Evolutionary conservation across 2,113 vertebrate genomes (phyloP).

Genomic region (Laticauda colubrina): DNA sequence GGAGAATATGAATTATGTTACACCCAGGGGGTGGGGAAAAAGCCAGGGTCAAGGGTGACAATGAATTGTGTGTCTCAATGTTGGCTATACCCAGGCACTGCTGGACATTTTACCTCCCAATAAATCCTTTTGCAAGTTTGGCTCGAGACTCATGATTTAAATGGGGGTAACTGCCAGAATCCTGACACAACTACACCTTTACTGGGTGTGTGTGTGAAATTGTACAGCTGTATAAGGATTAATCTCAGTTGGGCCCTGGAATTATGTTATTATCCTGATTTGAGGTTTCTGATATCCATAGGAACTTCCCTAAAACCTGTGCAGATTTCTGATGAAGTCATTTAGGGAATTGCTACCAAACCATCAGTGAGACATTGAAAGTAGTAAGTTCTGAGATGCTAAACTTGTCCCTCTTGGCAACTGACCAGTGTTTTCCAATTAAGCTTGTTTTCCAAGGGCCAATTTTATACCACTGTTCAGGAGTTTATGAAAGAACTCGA

Average conservation of each 20-base stretch:
- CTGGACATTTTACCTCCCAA: no score
- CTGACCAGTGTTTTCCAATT: neutral
- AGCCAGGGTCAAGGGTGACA: no score
- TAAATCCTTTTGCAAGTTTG: no score
- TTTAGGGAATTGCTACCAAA: neutral
- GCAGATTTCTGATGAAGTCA: neutral
- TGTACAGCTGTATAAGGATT: neutral
- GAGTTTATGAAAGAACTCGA: conserved; percentile 42
- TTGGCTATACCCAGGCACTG: no score
- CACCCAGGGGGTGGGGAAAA: no score
- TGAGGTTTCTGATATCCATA: neutral
- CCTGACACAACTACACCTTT: no score
- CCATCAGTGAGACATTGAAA: neutral
- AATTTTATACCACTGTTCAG: conserved; percentile 31
- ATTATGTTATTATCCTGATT: neutral
- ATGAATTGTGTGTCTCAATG: no score
- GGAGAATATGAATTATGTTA: no score
- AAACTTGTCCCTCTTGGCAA: neutral
- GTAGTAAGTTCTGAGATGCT: neutral
- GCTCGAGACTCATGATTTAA: no score
- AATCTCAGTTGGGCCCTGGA: neutral
- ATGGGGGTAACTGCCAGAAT: no score
- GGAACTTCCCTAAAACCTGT: neutral
- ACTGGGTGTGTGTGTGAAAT: neutral
- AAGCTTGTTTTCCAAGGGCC: conserved; percentile 47